Evolutionary conservation across 2,888 invertebrate species (phyloP).

Genomic region (Aphelenchoides bicaudatus): DNA sequence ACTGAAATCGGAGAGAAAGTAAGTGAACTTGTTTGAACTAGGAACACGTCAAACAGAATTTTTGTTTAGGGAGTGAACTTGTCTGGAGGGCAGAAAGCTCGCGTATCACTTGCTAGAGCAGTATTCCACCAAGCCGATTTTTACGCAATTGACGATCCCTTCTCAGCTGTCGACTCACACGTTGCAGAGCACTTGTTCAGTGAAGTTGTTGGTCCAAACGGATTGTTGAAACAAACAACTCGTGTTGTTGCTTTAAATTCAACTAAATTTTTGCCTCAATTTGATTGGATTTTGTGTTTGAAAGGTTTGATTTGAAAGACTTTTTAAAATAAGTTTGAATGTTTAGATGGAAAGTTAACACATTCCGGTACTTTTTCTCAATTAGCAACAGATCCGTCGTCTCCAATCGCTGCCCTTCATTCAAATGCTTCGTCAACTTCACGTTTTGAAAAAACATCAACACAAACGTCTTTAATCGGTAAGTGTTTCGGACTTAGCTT

Average conservation of each 20-base stretch:
- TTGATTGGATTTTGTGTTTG: slow-evolving; percentile 84
- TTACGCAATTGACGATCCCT: slow-evolving; percentile 88
- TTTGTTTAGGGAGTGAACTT: slow-evolving; percentile 74
- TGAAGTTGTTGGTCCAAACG: slow-evolving; percentile 64
- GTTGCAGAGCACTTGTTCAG: slow-evolving; percentile 79
- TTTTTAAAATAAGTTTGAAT: neutral
- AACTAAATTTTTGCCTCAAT: slow-evolving; percentile 83
- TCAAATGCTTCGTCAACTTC: too few relatives aligned
- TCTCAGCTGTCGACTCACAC: slow-evolving; percentile 88
- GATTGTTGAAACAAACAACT: slow-evolving; percentile 66
- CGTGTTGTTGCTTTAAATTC: slow-evolving; percentile 90
- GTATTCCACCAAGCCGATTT: slow-evolving; percentile 77
- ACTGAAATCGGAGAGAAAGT: slow-evolving; percentile 97
- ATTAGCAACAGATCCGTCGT: neutral
- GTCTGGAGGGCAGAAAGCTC: slow-evolving; percentile 85
- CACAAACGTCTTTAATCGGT: too few relatives aligned
- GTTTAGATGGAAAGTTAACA: neutral
- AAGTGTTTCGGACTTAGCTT: too few relatives aligned
- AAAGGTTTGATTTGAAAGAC: slow-evolving; percentile 64
- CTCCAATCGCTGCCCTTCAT: neutral
- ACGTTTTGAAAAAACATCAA: too few relatives aligned
- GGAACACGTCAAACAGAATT: too few relatives aligned
- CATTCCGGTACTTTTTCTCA: neutral
- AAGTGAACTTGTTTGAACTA: slow-evolving; percentile 32
- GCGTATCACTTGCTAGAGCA: slow-evolving; percentile 83